A percentile compares a stretch with the other conserved stretches of the same genome.
Conservation (phyloP, 2,113 vertebrate species). For the Aythya baeri region DNA sequence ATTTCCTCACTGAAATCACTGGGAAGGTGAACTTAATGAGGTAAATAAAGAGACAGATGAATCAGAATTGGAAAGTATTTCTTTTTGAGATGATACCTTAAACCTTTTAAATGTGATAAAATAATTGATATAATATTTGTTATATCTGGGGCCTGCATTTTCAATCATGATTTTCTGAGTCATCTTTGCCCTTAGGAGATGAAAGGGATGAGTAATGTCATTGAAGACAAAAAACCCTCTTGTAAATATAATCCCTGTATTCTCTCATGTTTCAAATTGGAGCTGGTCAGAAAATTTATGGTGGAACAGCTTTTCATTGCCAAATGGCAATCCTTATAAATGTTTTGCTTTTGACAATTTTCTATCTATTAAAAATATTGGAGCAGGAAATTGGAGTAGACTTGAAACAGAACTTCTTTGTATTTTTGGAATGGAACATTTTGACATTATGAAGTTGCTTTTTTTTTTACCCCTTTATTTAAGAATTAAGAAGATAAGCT, state of each 20-base stretch:
- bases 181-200: conserved; percentile 2
- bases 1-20: neutral
- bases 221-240: neutral
- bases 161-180: neutral
- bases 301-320: neutral
- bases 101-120: neutral
- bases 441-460: neutral
- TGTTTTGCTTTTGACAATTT: neutral
- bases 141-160: neutral
- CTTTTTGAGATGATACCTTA: neutral
- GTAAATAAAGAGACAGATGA: neutral
- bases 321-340: neutral
- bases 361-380: neutral
- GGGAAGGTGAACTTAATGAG: neutral
- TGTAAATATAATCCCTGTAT: conserved; percentile 27
- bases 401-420: neutral
- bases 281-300: neutral
- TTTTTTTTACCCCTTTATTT: neutral
- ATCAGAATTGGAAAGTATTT: neutral
- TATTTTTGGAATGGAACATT: neutral
- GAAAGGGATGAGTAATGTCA: neutral
- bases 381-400: neutral
- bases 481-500: conserved; percentile 4
- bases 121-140: neutral
- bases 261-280: neutral